Base-by-base conservation (phyloP, 2,797 vertebrate species). In the Benthosema pterotum region DNA sequence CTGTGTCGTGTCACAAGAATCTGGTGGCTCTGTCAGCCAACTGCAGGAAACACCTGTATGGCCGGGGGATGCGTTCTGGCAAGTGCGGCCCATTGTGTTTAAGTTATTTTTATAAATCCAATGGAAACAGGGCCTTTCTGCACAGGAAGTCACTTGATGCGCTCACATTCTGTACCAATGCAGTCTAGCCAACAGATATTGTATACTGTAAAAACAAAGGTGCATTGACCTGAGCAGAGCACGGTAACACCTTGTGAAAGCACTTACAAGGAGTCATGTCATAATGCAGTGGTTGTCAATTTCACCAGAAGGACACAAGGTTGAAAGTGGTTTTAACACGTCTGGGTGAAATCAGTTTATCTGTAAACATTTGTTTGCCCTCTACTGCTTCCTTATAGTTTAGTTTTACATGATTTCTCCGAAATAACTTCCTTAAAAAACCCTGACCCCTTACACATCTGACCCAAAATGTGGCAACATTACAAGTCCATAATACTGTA, bases 21-120 rank as follows among this genome's bases (percentile, higher is more conserved):
- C 77, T 76, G 58, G 50, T 74, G 57, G 60, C 69, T 56, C 70
- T 19, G 76, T 77, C 78, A 74, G 71, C 84, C 71, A 65, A 78
- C 70, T 38, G 32, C 87, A 92, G 92, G 91, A 93, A 91, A 83
- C 92, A 93, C 90, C 91, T 93, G 92, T 78, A 69, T 68, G 42
- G 74, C 69, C 4, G 64, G 71, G 68, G 48, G 22, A 54, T 50
- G 43, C 38, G 70, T 69, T 51, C 59, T 52, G 59, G 71, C 46
- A 4, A 75, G 76, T 72, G 67, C 32, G 14, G 62, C 66, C 87
- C 62, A 92, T 93, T 93, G 91, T 92, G 75, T 87, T 69, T 57
- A 55, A 59, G 51, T 71, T 79, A 78, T 89, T 90, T 88, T 87
- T 87, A 81, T 91, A 89, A 83, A 72, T 79, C 47, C 63, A 65